These are phyloP conservation scores for Drosophila obscura DNA, from an alignment of 1,140 invertebrate genomes.

Conservation along the genomic window DNA sequence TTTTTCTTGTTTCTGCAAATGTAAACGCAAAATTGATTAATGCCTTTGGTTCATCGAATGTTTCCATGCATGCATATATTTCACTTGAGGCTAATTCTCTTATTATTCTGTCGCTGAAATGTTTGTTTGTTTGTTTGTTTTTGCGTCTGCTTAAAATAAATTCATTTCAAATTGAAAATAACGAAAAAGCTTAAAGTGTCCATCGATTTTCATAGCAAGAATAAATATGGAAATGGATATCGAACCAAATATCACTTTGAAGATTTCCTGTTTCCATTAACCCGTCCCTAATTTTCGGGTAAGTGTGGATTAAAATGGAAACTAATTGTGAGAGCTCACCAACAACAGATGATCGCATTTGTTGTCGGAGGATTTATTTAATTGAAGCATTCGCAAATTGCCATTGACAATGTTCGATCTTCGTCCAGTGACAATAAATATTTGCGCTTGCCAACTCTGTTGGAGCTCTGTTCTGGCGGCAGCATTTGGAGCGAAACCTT, in stretches of 20 bases:
- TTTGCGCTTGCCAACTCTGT: conserved; percentile 39
- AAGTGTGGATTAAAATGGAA: too few relatives aligned
- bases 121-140: too few relatives aligned
- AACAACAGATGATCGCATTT: conserved; percentile 1
- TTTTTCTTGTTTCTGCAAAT: conserved; percentile 84
- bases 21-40: conserved; percentile 29
- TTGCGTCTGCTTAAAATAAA: too few relatives aligned
- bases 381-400: conserved; percentile 29
- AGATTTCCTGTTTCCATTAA: too few relatives aligned
- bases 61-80: background rate
- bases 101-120: too few relatives aligned
- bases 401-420: conserved; percentile 48
- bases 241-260: too few relatives aligned
- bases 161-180: too few relatives aligned
- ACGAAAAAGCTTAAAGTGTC: too few relatives aligned
- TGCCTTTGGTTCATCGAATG: background rate
- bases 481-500: conserved; percentile 7
- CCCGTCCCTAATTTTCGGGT: too few relatives aligned
- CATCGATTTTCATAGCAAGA: too few relatives aligned
- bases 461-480: background rate
- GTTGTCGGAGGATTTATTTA: conserved; percentile 11
- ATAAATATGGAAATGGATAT: too few relatives aligned
- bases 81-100: too few relatives aligned
- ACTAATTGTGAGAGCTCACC: background rate
- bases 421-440: conserved; percentile 55